These are phyloP conservation scores for Tanytarsus gracilentus DNA, from an alignment of 2,888 invertebrate genomes.

Conservation along the genomic window DNA sequence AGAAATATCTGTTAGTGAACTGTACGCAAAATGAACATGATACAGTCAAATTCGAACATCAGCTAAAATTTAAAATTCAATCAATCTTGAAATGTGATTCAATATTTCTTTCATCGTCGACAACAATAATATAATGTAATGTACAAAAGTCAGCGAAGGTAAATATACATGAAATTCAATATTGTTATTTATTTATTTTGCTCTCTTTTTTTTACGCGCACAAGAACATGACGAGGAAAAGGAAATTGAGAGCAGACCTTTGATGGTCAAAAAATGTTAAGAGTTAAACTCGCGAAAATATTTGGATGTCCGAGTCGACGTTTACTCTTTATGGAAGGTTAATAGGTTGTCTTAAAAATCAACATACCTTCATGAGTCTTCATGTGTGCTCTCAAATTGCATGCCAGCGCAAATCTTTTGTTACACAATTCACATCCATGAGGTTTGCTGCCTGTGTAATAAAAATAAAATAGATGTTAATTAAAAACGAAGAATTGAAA, in stretches of 20 bases:
- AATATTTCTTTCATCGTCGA: conserved; percentile 19
- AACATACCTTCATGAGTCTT: conserved; percentile 47
- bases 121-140: conserved; percentile 1
- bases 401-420: conserved; percentile 63
- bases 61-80: conserved; percentile 25
- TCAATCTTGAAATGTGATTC: conserved; percentile 24
- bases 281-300: background rate
- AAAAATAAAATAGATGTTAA: background rate
- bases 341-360: background rate
- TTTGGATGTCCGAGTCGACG: no score
- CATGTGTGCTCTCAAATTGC: conserved; percentile 62
- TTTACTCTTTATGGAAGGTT: background rate
- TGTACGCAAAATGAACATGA: background rate
- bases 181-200: background rate
- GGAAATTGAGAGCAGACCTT: conserved; percentile 10
- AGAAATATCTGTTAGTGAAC: background rate
- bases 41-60: conserved; percentile 8
- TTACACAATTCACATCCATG: conserved; percentile 60
- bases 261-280: background rate
- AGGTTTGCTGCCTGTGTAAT: conserved; percentile 57
- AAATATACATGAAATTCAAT: conserved; percentile 22
- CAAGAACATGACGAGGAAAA: background rate
- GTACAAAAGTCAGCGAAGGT: background rate
- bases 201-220: background rate
- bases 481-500: no score